A percentile compares a stretch with the other conserved stretches of the same genome.
Evolutionary conservation across 2,113 vertebrate species (phyloP).

Genomic region (Cariama cristata): DNA sequence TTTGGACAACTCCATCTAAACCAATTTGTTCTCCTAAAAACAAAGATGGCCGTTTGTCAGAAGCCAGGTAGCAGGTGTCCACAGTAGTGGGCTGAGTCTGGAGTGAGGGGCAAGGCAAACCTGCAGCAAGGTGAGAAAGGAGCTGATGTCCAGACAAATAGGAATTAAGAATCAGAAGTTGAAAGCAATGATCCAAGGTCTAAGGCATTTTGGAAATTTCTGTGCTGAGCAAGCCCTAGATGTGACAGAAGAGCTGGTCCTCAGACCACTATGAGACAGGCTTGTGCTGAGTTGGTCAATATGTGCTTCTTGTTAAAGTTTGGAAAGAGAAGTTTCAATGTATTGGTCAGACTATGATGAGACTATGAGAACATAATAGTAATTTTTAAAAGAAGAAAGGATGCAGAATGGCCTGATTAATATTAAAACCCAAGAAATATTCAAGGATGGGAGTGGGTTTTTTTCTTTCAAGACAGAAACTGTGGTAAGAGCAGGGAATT

Average conservation of each 20-base stretch:
- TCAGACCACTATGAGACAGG: accelerated
- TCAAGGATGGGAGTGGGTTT: background rate
- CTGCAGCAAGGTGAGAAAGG: background rate
- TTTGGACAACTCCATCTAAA: background rate
- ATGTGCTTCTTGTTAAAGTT: background rate
- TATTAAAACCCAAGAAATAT: background rate
- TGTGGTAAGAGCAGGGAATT: background rate
- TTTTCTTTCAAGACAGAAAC: background rate
- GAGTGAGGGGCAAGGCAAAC: background rate
- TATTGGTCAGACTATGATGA: background rate
- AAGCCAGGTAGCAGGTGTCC: background rate
- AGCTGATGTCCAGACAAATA: background rate
- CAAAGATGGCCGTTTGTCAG: background rate
- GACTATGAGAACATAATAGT: no score
- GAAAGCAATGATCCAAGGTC: background rate
- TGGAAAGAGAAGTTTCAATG: background rate
- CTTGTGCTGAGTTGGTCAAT: background rate
- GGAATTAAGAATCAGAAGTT: background rate
- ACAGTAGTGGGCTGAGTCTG: background rate
- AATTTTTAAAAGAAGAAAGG: background rate
- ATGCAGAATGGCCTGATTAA: background rate
- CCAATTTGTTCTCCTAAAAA: background rate
- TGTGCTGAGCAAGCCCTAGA: background rate
- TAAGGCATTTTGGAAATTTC: background rate
- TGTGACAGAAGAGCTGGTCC: background rate